These are phyloP conservation scores for Drosophila monieri DNA, from an alignment of 2,888 invertebrate species.

Conservation along the genomic window DNA sequence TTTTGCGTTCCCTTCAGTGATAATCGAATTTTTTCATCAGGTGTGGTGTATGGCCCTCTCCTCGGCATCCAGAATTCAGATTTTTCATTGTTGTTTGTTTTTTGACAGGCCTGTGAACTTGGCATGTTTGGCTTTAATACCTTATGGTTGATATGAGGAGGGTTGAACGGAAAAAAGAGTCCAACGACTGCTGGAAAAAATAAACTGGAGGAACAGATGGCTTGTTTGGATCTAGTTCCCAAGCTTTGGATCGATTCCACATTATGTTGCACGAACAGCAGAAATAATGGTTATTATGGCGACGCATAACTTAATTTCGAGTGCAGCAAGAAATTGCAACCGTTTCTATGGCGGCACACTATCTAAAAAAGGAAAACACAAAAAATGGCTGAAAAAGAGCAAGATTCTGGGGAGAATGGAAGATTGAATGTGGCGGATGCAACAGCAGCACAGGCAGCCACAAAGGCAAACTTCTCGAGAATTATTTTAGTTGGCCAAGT, in stretches of 20 bases:
- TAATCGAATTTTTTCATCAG: slow-evolving; percentile 32
- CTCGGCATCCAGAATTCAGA: slow-evolving; percentile 4
- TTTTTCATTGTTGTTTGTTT: slow-evolving; percentile 33
- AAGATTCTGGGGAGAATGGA: slow-evolving; percentile 27
- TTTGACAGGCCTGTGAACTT: slow-evolving; percentile 30
- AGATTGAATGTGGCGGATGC: slow-evolving; percentile 7
- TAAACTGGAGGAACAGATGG: neutral
- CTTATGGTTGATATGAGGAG: slow-evolving; percentile 3
- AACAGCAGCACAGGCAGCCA: slow-evolving; percentile 43
- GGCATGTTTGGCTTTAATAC: slow-evolving; percentile 22
- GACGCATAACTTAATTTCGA: slow-evolving; percentile 1
- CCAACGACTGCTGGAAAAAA: neutral
- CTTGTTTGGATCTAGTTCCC: neutral
- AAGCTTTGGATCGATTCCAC: neutral
- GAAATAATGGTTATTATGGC: neutral
- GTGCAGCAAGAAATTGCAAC: slow-evolving; percentile 11
- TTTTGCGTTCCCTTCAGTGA: slow-evolving; percentile 8
- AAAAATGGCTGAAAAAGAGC: neutral
- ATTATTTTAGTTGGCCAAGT: slow-evolving; percentile 69
- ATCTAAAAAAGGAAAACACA: slow-evolving; percentile 24
- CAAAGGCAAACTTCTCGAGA: slow-evolving; percentile 74
- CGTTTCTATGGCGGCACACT: slow-evolving; percentile 3
- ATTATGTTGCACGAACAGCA: neutral
- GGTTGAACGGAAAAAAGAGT: slow-evolving; percentile 10
- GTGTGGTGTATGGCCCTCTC: slow-evolving; percentile 26